Evolutionary conservation across 2,797 vertebrate species (phyloP).

Genomic region (Acrossocheilus wenchowensis): DNA sequence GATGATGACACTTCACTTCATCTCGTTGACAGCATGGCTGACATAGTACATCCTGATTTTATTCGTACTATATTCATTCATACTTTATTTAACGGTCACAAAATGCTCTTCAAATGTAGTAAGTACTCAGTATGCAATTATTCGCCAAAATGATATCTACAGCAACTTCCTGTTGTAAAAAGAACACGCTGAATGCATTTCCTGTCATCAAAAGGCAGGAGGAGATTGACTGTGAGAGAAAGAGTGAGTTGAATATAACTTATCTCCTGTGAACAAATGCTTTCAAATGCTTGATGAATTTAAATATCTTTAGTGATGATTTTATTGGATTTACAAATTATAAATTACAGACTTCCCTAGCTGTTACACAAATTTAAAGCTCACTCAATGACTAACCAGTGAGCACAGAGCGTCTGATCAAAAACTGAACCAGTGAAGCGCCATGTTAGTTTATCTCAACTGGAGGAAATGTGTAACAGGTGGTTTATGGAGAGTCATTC

Average conservation of each 20-base stretch:
- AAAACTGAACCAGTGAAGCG: background rate
- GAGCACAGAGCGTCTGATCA: background rate
- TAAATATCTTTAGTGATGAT: background rate
- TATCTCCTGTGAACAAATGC: background rate
- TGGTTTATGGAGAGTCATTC: conserved; percentile 25
- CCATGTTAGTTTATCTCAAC: background rate
- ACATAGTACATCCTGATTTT: background rate
- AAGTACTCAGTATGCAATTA: background rate
- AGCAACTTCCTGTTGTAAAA: conserved; percentile 28
- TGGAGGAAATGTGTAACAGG: conserved; percentile 20
- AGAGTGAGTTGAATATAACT: conserved; percentile 3
- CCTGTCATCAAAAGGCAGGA: conserved; percentile 37
- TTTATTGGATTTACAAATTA: background rate
- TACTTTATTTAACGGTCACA: background rate
- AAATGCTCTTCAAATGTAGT: background rate
- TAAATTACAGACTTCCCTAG: background rate
- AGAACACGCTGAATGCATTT: conserved; percentile 18
- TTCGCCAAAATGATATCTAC: background rate
- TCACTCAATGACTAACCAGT: conserved; percentile 15
- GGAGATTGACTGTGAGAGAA: background rate
- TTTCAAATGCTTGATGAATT: background rate
- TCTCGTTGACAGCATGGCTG: too few relatives aligned
- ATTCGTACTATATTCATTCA: background rate
- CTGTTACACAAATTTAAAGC: conserved; percentile 7
- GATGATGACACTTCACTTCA: background rate